A percentile compares a stretch with the other conserved stretches of the same genome.
Conservation (phyloP, 2,888 invertebrate genomes). For the Drosophila fulvimacula region DNA sequence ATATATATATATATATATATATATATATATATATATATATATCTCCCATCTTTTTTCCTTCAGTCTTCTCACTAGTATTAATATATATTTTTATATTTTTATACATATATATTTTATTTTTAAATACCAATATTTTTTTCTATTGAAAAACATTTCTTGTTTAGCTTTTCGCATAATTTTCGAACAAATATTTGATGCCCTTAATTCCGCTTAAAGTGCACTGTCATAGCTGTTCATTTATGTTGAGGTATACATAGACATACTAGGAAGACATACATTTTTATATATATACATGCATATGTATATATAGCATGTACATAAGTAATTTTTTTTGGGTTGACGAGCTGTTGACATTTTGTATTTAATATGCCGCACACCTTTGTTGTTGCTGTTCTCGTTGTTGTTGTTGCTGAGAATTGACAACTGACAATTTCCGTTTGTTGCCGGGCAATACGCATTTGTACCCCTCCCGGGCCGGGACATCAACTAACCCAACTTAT, state of each 20-base stretch:
- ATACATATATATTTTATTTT: no score
- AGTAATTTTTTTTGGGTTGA: constrained; percentile 54
- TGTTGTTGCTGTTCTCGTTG: constrained; percentile 26
- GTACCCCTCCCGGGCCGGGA: neutral
- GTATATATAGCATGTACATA: constrained; percentile 9
- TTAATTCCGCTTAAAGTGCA: constrained; percentile 2
- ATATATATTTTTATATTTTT: neutral
- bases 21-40: no score
- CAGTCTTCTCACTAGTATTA: neutral
- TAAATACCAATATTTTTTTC: neutral
- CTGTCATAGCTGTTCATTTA: neutral
- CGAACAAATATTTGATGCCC: neutral
- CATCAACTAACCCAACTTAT: constrained; percentile 25
- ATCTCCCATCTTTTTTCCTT: neutral
- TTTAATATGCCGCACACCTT: constrained; percentile 65
- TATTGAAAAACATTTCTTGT: neutral
- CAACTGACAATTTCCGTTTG: constrained; percentile 78
- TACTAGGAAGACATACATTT: neutral
- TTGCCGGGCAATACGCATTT: constrained; percentile 30
- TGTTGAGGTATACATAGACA: constrained; percentile 24
- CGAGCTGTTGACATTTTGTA: constrained; percentile 71
- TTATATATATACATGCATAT: neutral
- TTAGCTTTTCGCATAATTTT: neutral
- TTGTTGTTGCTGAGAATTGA: constrained; percentile 50
- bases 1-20: no score